Percentiles rank a stretch among this genome's conserved stretches.
Conservation (phyloP, 2,113 vertebrate genomes). For the Caracal caracal region DNA sequence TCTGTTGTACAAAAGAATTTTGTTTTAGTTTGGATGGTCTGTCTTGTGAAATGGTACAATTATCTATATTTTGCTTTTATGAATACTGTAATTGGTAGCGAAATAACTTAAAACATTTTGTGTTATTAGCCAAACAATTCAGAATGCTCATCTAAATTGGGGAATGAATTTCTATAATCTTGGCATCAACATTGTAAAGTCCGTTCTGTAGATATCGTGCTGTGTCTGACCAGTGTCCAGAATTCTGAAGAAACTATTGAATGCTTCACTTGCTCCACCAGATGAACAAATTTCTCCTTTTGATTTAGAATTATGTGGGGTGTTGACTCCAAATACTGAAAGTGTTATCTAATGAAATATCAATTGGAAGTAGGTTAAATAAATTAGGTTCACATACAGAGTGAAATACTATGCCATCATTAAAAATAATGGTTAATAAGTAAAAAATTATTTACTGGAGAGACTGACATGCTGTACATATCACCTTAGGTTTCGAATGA, state of each 20-base stretch:
- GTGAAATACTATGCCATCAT: neutral
- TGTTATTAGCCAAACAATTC: constrained; percentile 17
- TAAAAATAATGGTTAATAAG: neutral
- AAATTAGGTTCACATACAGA: neutral
- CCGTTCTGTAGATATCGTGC: neutral
- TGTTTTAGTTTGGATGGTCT: constrained; percentile 38
- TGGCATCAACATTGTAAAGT: neutral
- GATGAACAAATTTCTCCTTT: constrained; percentile 7
- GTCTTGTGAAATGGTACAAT: neutral
- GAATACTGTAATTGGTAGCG: neutral
- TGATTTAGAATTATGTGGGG: constrained; percentile 14
- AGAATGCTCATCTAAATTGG: neutral
- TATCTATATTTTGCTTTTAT: constrained; percentile 39
- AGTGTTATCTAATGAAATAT: neutral
- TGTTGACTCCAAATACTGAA: neutral
- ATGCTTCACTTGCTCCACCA: neutral
- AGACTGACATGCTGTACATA: constrained; percentile 14
- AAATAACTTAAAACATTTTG: constrained; percentile 30
- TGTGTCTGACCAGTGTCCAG: neutral
- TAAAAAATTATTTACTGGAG: neutral
- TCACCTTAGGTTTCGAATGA: constrained; percentile 82
- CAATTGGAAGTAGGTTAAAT: neutral
- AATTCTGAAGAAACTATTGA: neutral
- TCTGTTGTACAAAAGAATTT: neutral
- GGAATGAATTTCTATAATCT: neutral